These are phyloP conservation scores for Silurus asotus DNA, from an alignment of 2,113 vertebrate species.

Conservation along the genomic window DNA sequence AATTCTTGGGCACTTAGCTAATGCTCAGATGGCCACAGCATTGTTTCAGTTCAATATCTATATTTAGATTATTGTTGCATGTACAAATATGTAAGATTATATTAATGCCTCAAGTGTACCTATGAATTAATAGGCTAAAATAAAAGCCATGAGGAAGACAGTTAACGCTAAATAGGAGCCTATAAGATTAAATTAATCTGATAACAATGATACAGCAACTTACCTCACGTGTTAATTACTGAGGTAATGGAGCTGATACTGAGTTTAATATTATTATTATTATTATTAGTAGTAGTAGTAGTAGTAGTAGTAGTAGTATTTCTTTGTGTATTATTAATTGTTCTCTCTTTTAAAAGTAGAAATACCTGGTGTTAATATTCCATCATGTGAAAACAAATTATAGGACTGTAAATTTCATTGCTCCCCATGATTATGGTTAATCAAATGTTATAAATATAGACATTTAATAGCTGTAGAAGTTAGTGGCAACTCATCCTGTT, in stretches of 20 bases:
- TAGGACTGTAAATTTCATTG: neutral
- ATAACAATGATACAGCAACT: slow-evolving; percentile 3
- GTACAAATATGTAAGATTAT: neutral
- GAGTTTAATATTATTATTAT: neutral
- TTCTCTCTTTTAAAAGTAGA: neutral
- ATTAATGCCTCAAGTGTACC: neutral
- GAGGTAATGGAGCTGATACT: slow-evolving; percentile 8
- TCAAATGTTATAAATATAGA: slow-evolving; percentile 47
- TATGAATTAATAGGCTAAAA: neutral
- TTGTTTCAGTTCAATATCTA: slow-evolving; percentile 47
- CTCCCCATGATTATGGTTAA: slow-evolving; percentile 29
- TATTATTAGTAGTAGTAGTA: no score
- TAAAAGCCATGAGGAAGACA: neutral
- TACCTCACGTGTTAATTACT: neutral
- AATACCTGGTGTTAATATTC: neutral
- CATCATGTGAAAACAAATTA: slow-evolving; percentile 3
- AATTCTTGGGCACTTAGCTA: slow-evolving; percentile 36
- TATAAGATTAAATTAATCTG: neutral
- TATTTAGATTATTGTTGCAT: neutral
- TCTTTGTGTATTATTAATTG: neutral
- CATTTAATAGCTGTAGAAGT: slow-evolving; percentile 23
- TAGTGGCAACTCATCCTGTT: slow-evolving; percentile 30
- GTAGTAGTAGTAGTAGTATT: neutral
- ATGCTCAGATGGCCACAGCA: slow-evolving; percentile 43
- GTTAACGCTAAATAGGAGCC: neutral